Conservation (phyloP, 1,140 invertebrate species). For the Dreissena rostriformis region DNA sequence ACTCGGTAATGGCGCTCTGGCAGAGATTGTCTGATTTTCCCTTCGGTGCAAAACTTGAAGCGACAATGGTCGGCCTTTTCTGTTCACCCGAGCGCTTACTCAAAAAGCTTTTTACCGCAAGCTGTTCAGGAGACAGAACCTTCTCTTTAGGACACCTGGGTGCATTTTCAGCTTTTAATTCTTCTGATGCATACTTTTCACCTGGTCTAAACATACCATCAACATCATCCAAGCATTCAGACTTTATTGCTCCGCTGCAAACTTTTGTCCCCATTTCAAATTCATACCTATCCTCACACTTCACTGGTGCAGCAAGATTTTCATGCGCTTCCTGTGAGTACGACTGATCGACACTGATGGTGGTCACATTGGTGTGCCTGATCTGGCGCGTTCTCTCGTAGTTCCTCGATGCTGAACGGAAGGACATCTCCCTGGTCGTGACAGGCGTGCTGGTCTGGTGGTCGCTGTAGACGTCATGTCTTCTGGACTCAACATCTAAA, state of each 20-base stretch:
- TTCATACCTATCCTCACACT: too few relatives aligned
- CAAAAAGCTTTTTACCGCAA: slow-evolving; percentile 44
- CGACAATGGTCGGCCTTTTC: slow-evolving; percentile 2
- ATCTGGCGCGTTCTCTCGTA: slow-evolving; percentile 33
- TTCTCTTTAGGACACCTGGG: background rate
- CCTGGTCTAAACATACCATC: background rate
- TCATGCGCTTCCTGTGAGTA: slow-evolving; percentile 1
- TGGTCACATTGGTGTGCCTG: slow-evolving; percentile 35
- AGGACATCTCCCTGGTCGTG: slow-evolving; percentile 40
- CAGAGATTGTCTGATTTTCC: background rate
- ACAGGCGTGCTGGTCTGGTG: slow-evolving; percentile 50
- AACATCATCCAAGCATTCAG: background rate
- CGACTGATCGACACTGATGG: slow-evolving; percentile 30
- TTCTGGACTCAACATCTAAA: background rate
- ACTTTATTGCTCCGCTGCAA: background rate
- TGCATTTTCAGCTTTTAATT: too few relatives aligned
- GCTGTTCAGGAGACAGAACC: slow-evolving; percentile 48
- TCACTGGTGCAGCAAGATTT: background rate
- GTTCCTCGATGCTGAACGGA: slow-evolving; percentile 26
- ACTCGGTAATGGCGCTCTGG: background rate
- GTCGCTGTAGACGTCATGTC: background rate
- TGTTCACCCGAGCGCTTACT: slow-evolving; percentile 6
- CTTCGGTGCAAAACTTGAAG: background rate
- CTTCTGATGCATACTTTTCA: too few relatives aligned
- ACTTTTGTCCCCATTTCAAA: too few relatives aligned